Evolutionary conservation across 2,888 invertebrate genomes (phyloP).

Genomic region (Stenotaenia linearis): DNA sequence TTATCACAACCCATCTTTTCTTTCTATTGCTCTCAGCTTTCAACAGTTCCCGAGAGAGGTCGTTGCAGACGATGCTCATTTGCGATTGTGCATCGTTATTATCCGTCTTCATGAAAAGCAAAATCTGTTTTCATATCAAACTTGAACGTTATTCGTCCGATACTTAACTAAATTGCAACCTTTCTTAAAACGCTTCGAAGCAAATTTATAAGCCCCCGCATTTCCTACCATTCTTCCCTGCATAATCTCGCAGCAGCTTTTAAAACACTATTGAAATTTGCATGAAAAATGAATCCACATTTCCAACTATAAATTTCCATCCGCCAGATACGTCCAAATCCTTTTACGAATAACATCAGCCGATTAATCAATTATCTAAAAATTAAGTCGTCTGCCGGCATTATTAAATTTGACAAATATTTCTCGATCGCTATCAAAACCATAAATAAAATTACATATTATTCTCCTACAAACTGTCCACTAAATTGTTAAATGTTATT

Average conservation of each 20-base stretch:
- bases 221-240: background rate
- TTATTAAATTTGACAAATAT: background rate
- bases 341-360: background rate
- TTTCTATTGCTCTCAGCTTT: slow-evolving; percentile 1
- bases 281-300: background rate
- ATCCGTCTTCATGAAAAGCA: slow-evolving; percentile 10
- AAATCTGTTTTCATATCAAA: slow-evolving; percentile 8
- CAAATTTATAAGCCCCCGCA: background rate
- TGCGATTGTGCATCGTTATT: slow-evolving; percentile 24
- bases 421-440: background rate
- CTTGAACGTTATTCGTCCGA: slow-evolving; percentile 10
- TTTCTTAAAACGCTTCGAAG: background rate
- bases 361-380: background rate
- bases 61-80: slow-evolving; percentile 23
- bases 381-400: background rate
- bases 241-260: background rate
- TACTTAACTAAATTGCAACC: slow-evolving; percentile 7
- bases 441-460: background rate
- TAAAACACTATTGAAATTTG: slow-evolving; percentile 19
- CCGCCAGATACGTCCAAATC: background rate
- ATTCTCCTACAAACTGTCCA: background rate
- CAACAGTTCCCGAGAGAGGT: slow-evolving; percentile 18
- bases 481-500: slow-evolving; percentile 26
- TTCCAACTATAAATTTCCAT: background rate
- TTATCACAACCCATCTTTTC: slow-evolving; percentile 9